Evolutionary conservation across 2,888 invertebrate genomes (phyloP).

Genomic region (Gandaritis pyraliata): DNA sequence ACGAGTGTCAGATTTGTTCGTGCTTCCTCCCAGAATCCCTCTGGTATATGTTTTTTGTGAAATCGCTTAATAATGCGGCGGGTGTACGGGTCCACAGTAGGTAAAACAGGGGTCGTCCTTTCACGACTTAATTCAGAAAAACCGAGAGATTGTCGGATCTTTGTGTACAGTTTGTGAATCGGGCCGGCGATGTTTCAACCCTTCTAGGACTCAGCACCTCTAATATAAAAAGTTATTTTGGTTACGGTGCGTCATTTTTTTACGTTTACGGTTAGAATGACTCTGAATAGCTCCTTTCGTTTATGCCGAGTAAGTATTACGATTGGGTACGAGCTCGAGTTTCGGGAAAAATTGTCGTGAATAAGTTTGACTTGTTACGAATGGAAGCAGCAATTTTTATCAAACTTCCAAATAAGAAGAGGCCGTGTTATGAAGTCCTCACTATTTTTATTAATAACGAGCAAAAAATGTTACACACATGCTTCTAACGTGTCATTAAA

Average conservation of each 20-base stretch:
- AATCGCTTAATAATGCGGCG: slow-evolving; percentile 74
- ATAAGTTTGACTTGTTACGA: slow-evolving; percentile 17
- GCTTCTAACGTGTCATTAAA: too few relatives aligned
- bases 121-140: slow-evolving; percentile 77
- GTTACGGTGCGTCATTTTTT: slow-evolving; percentile 58
- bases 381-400: slow-evolving; percentile 16
- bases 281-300: slow-evolving; percentile 22
- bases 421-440: too few relatives aligned
- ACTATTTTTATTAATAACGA: too few relatives aligned
- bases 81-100: slow-evolving; percentile 49
- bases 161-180: slow-evolving; percentile 78
- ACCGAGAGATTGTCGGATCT: slow-evolving; percentile 73
- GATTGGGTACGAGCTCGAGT: slow-evolving; percentile 8
- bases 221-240: slow-evolving; percentile 73
- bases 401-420: too few relatives aligned
- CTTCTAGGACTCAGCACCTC: slow-evolving; percentile 64
- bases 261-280: slow-evolving; percentile 53
- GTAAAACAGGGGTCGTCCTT: slow-evolving; percentile 66
- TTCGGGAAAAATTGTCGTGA: slow-evolving; percentile 2
- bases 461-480: too few relatives aligned
- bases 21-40: too few relatives aligned
- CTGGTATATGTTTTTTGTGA: slow-evolving; percentile 49
- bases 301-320: slow-evolving; percentile 12
- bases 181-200: slow-evolving; percentile 74
- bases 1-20: too few relatives aligned